A percentile compares a stretch with the other conserved stretches of the same genome.
Evolutionary conservation across 2,113 vertebrate species (phyloP).

Genomic region (Loxodonta africana): DNA sequence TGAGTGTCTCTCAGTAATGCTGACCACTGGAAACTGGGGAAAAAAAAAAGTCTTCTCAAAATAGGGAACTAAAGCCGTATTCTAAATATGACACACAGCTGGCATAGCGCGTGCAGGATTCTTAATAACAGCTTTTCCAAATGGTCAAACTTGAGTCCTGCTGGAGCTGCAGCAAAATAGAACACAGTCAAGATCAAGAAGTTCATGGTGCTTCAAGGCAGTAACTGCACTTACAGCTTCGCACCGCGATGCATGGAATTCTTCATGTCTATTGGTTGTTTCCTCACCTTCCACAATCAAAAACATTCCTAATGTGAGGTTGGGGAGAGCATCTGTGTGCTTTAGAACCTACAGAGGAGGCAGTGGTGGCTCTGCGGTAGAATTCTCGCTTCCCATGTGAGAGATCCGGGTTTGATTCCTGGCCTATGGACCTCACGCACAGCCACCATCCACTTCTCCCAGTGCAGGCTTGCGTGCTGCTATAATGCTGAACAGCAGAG

Average conservation of each 20-base stretch:
- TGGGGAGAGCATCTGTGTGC: not conserved
- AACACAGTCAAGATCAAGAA: not conserved
- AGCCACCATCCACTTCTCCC: not conserved
- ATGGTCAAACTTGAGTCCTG: constrained; percentile 2
- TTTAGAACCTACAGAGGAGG: not conserved
- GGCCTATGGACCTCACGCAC: too few species aligned
- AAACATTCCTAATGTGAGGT: not conserved
- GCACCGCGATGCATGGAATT: fast-evolving
- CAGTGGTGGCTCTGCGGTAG: not conserved
- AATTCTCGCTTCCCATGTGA: not conserved
- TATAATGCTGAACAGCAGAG: not conserved
- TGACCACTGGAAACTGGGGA: constrained; percentile 66
- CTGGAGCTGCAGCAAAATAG: not conserved
- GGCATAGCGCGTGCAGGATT: constrained; percentile 50
- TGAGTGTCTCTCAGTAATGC: constrained; percentile 62
- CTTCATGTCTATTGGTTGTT: not conserved
- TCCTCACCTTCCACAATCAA: not conserved
- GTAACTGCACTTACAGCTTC: not conserved
- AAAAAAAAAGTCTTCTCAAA: constrained; percentile 70
- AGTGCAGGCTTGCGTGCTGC: not conserved
- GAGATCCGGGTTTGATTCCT: not conserved
- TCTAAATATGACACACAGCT: constrained; percentile 78
- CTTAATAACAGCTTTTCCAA: constrained; percentile 63
- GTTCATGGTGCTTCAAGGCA: not conserved
- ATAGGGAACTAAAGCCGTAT: constrained; percentile 64